Conservation (phyloP, 2,113 vertebrate species). For the Morone saxatilis region DNA sequence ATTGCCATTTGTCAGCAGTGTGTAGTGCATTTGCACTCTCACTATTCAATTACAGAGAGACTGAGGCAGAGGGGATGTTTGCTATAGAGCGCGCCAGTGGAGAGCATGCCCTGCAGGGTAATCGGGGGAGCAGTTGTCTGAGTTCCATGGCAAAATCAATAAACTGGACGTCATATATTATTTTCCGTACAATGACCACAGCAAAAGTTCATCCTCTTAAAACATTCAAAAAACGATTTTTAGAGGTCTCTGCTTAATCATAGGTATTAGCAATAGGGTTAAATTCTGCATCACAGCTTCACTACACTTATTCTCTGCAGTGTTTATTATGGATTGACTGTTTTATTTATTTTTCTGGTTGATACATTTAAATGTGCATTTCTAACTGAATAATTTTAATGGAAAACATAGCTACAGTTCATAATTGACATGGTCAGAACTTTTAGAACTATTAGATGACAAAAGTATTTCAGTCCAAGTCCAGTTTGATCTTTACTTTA, state of each 20-base stretch:
- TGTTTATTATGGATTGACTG: neutral
- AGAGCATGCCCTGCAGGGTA: conserved; percentile 49
- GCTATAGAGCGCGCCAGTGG: conserved; percentile 29
- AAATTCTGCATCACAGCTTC: neutral
- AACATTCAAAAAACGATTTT: neutral
- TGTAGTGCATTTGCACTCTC: neutral
- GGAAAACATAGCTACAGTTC: neutral
- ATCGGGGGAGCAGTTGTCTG: conserved; percentile 47
- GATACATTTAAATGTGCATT: neutral
- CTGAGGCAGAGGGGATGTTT: conserved; percentile 17
- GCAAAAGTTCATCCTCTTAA: neutral
- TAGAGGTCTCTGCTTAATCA: neutral
- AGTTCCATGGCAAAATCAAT: conserved; percentile 70
- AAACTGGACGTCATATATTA: conserved; percentile 49
- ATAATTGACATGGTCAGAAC: neutral
- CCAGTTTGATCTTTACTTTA: neutral
- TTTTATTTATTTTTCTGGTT: neutral
- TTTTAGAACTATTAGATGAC: neutral
- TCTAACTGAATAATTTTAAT: neutral
- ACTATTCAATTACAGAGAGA: neutral
- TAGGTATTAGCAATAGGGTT: neutral
- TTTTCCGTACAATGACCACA: conserved; percentile 64
- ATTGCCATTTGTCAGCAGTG: neutral
- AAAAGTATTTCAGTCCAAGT: neutral
- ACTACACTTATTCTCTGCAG: neutral